Percentiles rank a stretch among this genome's conserved stretches.
These are phyloP conservation scores for Cepaea hortensis DNA, from an alignment of 2,888 invertebrate species.

Conservation along the genomic window DNA sequence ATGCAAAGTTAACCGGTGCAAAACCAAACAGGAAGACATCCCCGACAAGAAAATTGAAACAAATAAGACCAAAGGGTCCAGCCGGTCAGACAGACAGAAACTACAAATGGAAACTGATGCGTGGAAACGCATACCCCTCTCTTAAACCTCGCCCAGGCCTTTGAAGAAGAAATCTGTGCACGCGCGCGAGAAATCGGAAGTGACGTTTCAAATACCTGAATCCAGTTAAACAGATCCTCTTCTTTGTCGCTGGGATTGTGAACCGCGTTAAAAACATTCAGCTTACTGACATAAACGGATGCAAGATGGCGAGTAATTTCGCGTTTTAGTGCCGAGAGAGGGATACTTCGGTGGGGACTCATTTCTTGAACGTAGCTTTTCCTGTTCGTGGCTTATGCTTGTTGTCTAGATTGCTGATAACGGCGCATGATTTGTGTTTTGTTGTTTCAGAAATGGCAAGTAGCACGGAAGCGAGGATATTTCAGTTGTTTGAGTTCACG, in stretches of 20 bases:
- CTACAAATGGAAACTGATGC: background rate
- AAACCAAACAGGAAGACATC: background rate
- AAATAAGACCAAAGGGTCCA: background rate
- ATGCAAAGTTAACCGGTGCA: too few relatives aligned
- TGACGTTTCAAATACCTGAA: slow-evolving; percentile 25
- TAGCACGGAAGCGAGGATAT: background rate
- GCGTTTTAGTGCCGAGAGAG: background rate
- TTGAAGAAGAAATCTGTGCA: slow-evolving; percentile 28
- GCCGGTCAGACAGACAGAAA: background rate
- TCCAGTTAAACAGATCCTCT: slow-evolving; percentile 11
- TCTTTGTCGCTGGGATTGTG: slow-evolving; percentile 1
- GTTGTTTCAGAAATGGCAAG: background rate
- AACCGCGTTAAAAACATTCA: background rate
- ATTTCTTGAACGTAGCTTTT: slow-evolving; percentile 3
- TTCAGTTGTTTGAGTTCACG: background rate
- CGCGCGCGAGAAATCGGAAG: slow-evolving; percentile 24
- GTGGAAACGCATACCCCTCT: background rate
- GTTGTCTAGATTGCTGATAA: background rate
- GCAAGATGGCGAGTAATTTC: background rate
- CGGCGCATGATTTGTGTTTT: background rate
- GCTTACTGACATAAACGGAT: background rate
- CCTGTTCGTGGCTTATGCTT: background rate
- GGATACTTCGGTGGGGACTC: background rate
- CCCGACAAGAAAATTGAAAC: background rate
- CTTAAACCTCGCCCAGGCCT: background rate